phyloP scores from a whole-genome alignment of 2,113 vertebrate genomes.

The Edolisoma coerulescens region DNA sequence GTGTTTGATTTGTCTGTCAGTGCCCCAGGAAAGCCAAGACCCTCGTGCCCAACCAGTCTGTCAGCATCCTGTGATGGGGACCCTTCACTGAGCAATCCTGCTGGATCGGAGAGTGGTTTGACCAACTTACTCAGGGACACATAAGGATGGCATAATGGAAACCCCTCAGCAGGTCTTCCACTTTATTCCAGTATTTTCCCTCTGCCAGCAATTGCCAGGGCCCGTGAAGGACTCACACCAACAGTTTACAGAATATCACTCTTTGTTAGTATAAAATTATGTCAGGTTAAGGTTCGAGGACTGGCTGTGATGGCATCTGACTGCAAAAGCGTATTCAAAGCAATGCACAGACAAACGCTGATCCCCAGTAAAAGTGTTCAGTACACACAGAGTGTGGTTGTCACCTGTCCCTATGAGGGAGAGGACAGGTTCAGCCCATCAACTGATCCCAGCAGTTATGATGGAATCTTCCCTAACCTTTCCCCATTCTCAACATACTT shows the following conservation, averaged over 20 bases:
- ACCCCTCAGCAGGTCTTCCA: too few species aligned
- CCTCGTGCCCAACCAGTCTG: not conserved
- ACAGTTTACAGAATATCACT: not conserved
- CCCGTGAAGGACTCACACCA: not conserved
- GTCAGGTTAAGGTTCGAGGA: not conserved
- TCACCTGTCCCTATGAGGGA: not conserved
- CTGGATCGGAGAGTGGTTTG: not conserved
- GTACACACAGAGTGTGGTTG: not conserved
- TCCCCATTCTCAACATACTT: not conserved
- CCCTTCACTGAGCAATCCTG: not conserved
- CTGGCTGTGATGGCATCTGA: not conserved
- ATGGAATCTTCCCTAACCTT: not conserved
- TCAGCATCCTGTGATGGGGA: fast-evolving
- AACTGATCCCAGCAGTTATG: not conserved
- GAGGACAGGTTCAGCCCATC: not conserved
- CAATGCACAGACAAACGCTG: not conserved
- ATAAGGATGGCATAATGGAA: fast-evolving
- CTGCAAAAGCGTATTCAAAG: not conserved
- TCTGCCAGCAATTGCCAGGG: fast-evolving
- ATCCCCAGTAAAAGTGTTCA: not conserved
- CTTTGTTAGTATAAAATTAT: not conserved
- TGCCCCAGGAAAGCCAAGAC: not conserved
- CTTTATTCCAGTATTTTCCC: not conserved
- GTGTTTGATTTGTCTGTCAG: not conserved
- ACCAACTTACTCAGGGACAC: not conserved